Conservation (phyloP, 2,888 invertebrate species). For the Crepidodera aurea region DNA sequence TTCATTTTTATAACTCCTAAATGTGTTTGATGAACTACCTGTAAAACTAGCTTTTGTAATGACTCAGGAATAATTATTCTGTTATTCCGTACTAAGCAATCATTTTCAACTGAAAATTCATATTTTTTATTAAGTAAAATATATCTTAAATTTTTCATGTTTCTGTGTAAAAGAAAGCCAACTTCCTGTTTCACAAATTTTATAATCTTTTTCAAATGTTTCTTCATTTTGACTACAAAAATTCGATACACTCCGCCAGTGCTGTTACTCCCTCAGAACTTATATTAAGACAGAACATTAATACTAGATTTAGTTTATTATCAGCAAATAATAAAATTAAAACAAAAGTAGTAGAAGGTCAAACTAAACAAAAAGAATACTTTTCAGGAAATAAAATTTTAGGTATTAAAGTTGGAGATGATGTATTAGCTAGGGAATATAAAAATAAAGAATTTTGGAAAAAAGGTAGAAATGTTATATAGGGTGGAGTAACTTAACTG, state of each 20-base stretch:
- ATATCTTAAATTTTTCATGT: conserved; percentile 17
- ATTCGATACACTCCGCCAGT: conserved; percentile 17
- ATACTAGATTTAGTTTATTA: conserved; percentile 15
- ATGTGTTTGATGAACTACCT: conserved; percentile 39
- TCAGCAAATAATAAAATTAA: conserved; percentile 2
- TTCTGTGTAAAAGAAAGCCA: background rate
- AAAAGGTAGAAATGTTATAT: no score
- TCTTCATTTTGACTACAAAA: background rate
- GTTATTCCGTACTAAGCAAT: conserved; percentile 42
- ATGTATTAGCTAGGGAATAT: conserved; percentile 1
- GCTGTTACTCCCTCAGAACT: conserved; percentile 10
- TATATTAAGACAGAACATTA: conserved; percentile 14
- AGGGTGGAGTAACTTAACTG: no score
- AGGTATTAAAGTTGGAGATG: background rate
- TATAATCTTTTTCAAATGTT: background rate
- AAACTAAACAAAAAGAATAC: background rate
- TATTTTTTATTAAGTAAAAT: conserved; percentile 29
- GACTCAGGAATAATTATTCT: conserved; percentile 44
- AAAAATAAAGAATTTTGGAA: no score
- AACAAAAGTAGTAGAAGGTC: background rate
- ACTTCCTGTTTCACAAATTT: background rate
- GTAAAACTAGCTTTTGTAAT: conserved; percentile 33
- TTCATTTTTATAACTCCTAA: conserved; percentile 47
- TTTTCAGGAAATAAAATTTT: no score
- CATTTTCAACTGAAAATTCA: conserved; percentile 32